Evolutionary conservation across 1,140 invertebrate genomes (phyloP).

Genomic region (Drosophila funebris): DNA sequence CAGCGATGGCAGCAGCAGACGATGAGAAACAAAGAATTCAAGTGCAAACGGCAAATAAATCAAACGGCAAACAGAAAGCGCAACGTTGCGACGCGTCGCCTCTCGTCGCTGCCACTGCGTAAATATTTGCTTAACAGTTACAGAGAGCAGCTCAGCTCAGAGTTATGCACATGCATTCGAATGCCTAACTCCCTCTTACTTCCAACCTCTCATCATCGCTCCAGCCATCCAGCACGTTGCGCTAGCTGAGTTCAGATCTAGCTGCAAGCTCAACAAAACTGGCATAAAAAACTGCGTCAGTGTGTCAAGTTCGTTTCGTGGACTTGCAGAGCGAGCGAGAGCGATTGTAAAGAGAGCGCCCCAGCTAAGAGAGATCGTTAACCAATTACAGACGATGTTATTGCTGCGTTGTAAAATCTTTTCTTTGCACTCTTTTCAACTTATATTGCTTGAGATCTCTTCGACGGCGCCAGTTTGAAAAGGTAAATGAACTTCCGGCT

Average conservation of each 20-base stretch:
- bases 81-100: conserved; percentile 21
- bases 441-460: conserved; percentile 24
- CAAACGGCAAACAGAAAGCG: conserved; percentile 75
- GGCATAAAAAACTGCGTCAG: conserved; percentile 68
- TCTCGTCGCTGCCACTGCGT: conserved; percentile 21
- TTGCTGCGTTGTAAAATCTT: not conserved
- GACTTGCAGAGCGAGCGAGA: conserved; percentile 20
- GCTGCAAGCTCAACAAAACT: not conserved
- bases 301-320: conserved; percentile 79
- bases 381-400: not conserved
- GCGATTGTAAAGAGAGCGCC: conserved; percentile 22
- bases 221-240: not conserved
- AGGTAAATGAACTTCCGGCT: conserved; percentile 82
- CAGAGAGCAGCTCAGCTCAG: conserved; percentile 33
- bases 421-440: conserved; percentile 1
- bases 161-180: conserved; percentile 19
- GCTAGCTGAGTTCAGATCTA: conserved; percentile 1
- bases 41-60: conserved; percentile 79
- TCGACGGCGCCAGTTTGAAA: conserved; percentile 34
- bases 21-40: conserved; percentile 62
- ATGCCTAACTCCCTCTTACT: not conserved
- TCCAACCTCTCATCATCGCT: not conserved
- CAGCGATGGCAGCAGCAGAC: conserved; percentile 32
- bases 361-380: conserved; percentile 10
- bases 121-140: conserved; percentile 72